These are phyloP conservation scores for Maccullochella peelii DNA, from an alignment of 2,113 vertebrate genomes.

Conservation along the genomic window DNA sequence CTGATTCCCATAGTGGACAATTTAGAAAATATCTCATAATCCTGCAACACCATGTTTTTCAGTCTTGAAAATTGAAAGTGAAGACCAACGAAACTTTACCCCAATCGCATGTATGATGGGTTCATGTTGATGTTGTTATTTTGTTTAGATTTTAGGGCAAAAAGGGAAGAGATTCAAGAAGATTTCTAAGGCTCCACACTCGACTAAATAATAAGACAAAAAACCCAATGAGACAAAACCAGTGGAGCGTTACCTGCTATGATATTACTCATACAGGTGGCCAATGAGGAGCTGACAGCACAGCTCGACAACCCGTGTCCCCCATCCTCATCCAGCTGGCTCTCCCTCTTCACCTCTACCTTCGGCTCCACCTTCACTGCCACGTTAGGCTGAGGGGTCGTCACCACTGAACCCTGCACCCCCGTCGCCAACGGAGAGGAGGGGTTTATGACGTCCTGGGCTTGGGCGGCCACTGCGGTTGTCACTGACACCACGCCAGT, in stretches of 20 bases:
- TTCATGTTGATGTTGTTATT: background rate
- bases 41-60: background rate
- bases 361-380: conserved; percentile 45
- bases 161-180: background rate
- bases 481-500: conserved; percentile 83
- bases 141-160: background rate
- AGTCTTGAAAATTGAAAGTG: background rate
- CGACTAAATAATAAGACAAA: background rate
- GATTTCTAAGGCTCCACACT: background rate
- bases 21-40: background rate
- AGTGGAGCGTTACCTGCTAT: conserved; percentile 47
- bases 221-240: background rate
- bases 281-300: background rate
- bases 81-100: background rate
- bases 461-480: conserved; percentile 80
- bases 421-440: conserved; percentile 61
- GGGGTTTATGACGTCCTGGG: conserved; percentile 73
- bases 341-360: conserved; percentile 74
- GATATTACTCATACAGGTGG: background rate
- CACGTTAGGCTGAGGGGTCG: conserved; percentile 21
- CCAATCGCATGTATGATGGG: background rate
- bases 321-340: conserved; percentile 56
- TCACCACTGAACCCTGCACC: conserved; percentile 38
- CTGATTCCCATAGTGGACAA: background rate
- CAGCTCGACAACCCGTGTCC: conserved; percentile 26